Conservation (phyloP, 1,140 invertebrate species). For the Bombyx mori region DNA sequence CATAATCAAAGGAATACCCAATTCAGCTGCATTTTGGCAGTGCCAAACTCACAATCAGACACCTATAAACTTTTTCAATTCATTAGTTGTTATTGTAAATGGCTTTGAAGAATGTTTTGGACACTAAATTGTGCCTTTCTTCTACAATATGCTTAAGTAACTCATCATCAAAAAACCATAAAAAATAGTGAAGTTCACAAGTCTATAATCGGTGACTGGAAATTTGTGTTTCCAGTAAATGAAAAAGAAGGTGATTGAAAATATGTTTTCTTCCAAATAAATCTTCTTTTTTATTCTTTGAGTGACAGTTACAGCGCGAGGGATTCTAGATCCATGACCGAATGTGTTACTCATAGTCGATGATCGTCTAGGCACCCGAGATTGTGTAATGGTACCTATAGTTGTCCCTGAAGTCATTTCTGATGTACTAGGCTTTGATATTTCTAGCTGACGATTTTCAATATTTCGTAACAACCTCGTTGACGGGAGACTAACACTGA, state of each 20-base stretch:
- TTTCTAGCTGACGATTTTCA: slow-evolving; percentile 6
- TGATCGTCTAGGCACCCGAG: slow-evolving; percentile 10
- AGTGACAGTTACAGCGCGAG: slow-evolving; percentile 2
- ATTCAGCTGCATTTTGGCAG: too few relatives aligned
- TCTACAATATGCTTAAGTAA: slow-evolving; percentile 15
- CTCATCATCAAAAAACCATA: slow-evolving; percentile 18
- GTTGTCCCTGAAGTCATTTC: slow-evolving; percentile 10
- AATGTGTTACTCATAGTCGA: background rate
- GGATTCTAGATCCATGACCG: slow-evolving; percentile 6
- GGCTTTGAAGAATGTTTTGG: slow-evolving; percentile 4
- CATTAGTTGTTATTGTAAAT: slow-evolving; percentile 8
- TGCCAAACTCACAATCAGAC: too few relatives aligned
- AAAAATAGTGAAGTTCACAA: slow-evolving; percentile 15
- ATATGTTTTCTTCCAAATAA: background rate
- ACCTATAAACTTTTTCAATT: slow-evolving; percentile 6
- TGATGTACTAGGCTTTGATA: slow-evolving; percentile 15
- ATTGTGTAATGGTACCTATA: slow-evolving; percentile 11
- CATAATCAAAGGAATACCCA: too few relatives aligned
- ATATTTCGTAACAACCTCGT: slow-evolving; percentile 2
- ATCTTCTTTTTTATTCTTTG: background rate
- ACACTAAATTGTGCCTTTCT: slow-evolving; percentile 9
- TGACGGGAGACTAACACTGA: slow-evolving; percentile 4
- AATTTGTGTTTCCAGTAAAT: slow-evolving; percentile 11
- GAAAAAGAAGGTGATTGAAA: slow-evolving; percentile 12
- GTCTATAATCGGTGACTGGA: slow-evolving; percentile 6